phyloP scores from a whole-genome alignment of 2,888 invertebrate genomes.

The Andrena hattorfiana region DNA sequence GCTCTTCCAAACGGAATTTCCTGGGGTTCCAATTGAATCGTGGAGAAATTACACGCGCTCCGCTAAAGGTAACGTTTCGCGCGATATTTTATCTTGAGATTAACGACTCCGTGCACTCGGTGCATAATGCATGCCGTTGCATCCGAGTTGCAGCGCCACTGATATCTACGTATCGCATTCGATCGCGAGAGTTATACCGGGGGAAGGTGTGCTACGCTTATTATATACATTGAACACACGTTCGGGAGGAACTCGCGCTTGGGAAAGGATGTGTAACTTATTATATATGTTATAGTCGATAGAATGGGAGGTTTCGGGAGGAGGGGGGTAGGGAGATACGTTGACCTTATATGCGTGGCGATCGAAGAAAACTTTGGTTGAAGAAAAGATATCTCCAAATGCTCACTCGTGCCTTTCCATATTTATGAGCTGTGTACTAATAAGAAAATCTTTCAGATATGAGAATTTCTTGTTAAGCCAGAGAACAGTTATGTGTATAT shows the following conservation, averaged over 20 bases:
- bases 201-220: conserved; percentile 29
- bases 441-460: neutral
- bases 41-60: neutral
- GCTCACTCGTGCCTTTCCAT: neutral
- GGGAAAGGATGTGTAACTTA: conserved; percentile 35
- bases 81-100: conserved; percentile 7
- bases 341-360: conserved; percentile 33
- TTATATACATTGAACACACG: conserved; percentile 36
- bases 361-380: conserved; percentile 27
- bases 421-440: neutral
- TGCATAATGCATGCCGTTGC: conserved; percentile 52
- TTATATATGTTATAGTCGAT: conserved; percentile 43
- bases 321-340: conserved; percentile 9
- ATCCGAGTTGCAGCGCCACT: conserved; percentile 42
- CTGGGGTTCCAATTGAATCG: neutral
- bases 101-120: conserved; percentile 26
- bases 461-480: neutral
- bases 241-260: conserved; percentile 36
- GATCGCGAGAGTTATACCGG: conserved; percentile 22
- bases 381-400: conserved; percentile 13
- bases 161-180: conserved; percentile 28
- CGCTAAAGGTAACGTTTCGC: conserved; percentile 2
- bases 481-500: too few species aligned
- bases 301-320: conserved; percentile 19
- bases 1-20: neutral